Conservation (phyloP, 2,113 vertebrate genomes). For the Scomber japonicus region DNA sequence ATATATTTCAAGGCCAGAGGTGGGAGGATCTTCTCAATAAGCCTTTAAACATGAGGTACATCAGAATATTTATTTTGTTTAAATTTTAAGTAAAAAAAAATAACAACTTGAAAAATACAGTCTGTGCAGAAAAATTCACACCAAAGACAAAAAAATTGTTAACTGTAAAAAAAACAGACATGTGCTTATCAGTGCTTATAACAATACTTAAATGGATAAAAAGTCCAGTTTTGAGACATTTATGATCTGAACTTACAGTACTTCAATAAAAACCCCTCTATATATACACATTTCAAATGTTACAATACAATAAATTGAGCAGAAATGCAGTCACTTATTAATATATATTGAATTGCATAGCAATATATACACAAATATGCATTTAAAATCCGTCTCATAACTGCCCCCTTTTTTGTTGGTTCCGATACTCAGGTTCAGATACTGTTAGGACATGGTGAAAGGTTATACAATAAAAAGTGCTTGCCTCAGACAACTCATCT, state of each 20-base stretch:
- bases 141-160: neutral
- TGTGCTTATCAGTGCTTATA: slow-evolving; percentile 19
- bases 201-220: neutral
- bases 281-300: slow-evolving; percentile 4
- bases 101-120: neutral
- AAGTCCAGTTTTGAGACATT: slow-evolving; percentile 9
- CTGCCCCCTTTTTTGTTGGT: neutral
- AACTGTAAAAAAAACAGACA: neutral
- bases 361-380: slow-evolving; percentile 37
- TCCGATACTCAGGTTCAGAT: slow-evolving; percentile 12
- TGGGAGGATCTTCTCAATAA: neutral
- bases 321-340: neutral
- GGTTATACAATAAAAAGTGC: slow-evolving; percentile 5
- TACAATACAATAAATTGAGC: neutral
- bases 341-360: neutral
- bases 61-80: slow-evolving; percentile 35
- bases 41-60: neutral
- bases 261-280: neutral
- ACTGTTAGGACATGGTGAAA: slow-evolving; percentile 1
- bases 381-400: slow-evolving; percentile 15
- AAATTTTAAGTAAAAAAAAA: neutral
- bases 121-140: neutral
- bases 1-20: neutral
- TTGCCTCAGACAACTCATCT: neutral
- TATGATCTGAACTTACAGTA: neutral